These are phyloP conservation scores for Lithophane semibrunnea DNA, from an alignment of 2,888 invertebrate genomes.

Conservation along the genomic window DNA sequence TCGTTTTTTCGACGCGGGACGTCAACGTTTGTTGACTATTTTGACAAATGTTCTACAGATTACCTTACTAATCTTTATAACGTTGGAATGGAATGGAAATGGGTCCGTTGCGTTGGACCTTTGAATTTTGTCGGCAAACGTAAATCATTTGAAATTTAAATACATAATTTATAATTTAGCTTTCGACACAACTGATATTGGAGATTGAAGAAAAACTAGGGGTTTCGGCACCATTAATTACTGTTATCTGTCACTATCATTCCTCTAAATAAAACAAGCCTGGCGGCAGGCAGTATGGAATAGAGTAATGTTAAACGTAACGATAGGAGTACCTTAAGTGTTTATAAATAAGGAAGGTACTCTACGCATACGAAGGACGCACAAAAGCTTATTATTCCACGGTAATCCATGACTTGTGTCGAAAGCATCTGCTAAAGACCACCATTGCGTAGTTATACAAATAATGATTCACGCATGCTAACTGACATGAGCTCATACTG, in stretches of 20 bases:
- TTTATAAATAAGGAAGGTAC: conserved; percentile 25
- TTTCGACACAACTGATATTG: conserved; percentile 29
- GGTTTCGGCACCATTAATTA: conserved; percentile 25
- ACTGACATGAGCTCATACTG: conserved; percentile 69
- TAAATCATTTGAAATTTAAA: conserved; percentile 45
- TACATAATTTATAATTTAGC: conserved; percentile 46
- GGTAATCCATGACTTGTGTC: conserved; percentile 35
- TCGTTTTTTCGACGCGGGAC: conserved; percentile 33
- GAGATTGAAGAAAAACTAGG: conserved; percentile 26
- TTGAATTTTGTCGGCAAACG: conserved; percentile 30
- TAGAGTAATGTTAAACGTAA: background rate
- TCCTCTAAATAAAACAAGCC: conserved; percentile 27
- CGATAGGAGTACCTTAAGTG: background rate
- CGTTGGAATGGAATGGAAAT: conserved; percentile 18
- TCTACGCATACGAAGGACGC: conserved; percentile 8
- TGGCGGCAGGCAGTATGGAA: background rate
- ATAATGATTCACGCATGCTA: conserved; percentile 65
- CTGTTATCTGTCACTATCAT: conserved; percentile 27
- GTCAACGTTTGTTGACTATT: conserved; percentile 40
- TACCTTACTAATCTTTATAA: conserved; percentile 18
- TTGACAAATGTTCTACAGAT: conserved; percentile 24
- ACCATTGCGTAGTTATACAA: conserved; percentile 59
- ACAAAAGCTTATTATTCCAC: conserved; percentile 37
- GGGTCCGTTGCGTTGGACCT: background rate
- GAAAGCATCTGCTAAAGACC: conserved; percentile 40